phyloP scores from a whole-genome alignment of 2,888 invertebrate species.

The Scaptomyza reducta region DNA sequence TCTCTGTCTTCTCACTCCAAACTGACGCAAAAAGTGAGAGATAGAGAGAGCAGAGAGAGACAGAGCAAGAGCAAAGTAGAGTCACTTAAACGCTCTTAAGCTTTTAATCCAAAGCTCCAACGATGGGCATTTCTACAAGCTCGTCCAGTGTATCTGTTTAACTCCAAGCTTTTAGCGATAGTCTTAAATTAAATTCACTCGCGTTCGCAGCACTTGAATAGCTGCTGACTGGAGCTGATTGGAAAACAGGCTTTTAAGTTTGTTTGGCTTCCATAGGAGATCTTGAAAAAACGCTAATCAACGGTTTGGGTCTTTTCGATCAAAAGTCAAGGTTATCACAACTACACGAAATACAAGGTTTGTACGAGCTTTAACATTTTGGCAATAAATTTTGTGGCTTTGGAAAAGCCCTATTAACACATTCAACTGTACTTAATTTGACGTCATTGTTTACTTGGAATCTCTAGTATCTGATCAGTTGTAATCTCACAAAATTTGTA shows the following conservation, averaged over 20 bases:
- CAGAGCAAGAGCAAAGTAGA: background rate
- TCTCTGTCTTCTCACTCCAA: conserved; percentile 33
- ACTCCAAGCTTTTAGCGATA: conserved; percentile 24
- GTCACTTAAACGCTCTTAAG: conserved; percentile 15
- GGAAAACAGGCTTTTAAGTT: conserved; percentile 20
- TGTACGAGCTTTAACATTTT: conserved; percentile 8
- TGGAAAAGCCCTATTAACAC: conserved; percentile 15
- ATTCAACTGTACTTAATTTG: conserved; percentile 8
- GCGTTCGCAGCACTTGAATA: conserved; percentile 26
- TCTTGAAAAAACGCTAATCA: conserved; percentile 45
- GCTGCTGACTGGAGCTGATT: conserved; percentile 1
- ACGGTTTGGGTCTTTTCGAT: conserved; percentile 22
- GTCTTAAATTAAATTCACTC: conserved; percentile 36
- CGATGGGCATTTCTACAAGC: conserved; percentile 17
- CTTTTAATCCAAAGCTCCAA: conserved; percentile 45
- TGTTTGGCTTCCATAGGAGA: conserved; percentile 25
- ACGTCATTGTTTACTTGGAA: conserved; percentile 32
- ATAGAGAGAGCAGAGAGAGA: background rate
- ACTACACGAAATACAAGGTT: conserved; percentile 33
- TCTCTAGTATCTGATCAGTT: conserved; percentile 1
- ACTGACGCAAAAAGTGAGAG: background rate
- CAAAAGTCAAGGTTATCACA: conserved; percentile 55
- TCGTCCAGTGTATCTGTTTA: conserved; percentile 27
- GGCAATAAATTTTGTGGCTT: conserved; percentile 2
- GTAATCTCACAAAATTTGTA: background rate